Conservation (phyloP, 2,113 vertebrate genomes). For the Fukomys damarensis region DNA sequence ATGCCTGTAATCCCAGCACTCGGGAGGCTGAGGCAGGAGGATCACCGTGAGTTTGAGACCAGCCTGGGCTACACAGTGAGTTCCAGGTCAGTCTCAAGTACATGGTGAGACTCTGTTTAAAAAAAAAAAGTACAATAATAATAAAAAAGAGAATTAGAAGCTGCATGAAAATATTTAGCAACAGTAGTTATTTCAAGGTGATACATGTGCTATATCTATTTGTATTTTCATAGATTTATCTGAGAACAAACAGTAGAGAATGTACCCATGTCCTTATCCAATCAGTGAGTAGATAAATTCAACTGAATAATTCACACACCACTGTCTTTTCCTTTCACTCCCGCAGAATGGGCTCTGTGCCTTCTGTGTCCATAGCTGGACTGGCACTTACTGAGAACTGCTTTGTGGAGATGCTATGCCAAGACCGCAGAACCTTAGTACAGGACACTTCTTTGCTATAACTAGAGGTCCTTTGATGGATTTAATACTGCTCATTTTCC, state of each 20-base stretch:
- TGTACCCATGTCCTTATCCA: not conserved
- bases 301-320: not conserved
- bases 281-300: not conserved
- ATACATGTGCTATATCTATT: not conserved
- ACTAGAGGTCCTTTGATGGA: not conserved
- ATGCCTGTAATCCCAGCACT: too few relatives aligned
- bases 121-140: too few relatives aligned
- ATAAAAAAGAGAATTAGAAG: conserved; percentile 35
- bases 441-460: not conserved
- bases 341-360: not conserved
- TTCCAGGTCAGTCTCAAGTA: too few relatives aligned
- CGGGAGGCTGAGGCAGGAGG: too few relatives aligned
- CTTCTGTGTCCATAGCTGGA: not conserved
- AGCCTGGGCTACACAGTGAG: too few relatives aligned
- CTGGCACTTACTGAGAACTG: not conserved
- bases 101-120: too few relatives aligned
- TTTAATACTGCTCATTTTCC: not conserved
- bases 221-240: not conserved
- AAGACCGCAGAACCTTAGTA: not conserved
- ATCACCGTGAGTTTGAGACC: too few relatives aligned
- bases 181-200: not conserved
- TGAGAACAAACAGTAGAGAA: not conserved
- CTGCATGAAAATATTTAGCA: not conserved
- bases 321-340: not conserved
- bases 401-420: not conserved